Evolutionary conservation across 2,888 invertebrate genomes (phyloP).

Genomic region (Phaedon cochleariae): DNA sequence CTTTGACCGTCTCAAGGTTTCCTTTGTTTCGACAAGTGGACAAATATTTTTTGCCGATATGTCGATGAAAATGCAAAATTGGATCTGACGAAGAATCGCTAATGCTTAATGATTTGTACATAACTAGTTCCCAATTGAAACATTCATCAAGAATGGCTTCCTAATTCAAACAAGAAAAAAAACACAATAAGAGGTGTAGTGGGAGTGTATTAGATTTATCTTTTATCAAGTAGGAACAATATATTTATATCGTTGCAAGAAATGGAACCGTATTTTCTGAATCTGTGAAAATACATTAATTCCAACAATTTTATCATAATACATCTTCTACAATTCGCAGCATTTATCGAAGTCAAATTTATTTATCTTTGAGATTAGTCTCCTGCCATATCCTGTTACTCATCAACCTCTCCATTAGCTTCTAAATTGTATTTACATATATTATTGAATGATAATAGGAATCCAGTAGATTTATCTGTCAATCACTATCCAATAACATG

Average conservation of each 20-base stretch:
- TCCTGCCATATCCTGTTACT: background rate
- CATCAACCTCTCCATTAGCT: background rate
- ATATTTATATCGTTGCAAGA: no score
- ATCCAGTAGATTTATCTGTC: constrained; percentile 22
- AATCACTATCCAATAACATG: no score
- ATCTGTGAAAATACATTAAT: no score
- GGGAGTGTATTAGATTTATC: no score
- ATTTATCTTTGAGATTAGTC: background rate
- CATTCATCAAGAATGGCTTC: constrained; percentile 5
- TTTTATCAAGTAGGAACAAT: no score
- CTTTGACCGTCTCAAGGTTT: constrained; percentile 49
- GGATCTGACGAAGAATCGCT: constrained; percentile 44
- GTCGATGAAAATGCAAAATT: constrained; percentile 48
- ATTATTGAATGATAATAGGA: constrained; percentile 26
- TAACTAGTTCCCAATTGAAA: constrained; percentile 31
- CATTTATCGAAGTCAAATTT: background rate
- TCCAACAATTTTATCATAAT: no score
- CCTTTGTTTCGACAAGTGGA: constrained; percentile 45
- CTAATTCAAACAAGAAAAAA: background rate
- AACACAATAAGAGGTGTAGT: no score
- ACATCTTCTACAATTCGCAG: no score
- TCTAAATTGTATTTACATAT: background rate
- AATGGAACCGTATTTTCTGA: no score
- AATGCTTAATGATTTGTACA: constrained; percentile 47
- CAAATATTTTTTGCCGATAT: constrained; percentile 46